Evolutionary conservation across 2,888 invertebrate genomes (phyloP).

Genomic region (Ariolimax columbianus): DNA sequence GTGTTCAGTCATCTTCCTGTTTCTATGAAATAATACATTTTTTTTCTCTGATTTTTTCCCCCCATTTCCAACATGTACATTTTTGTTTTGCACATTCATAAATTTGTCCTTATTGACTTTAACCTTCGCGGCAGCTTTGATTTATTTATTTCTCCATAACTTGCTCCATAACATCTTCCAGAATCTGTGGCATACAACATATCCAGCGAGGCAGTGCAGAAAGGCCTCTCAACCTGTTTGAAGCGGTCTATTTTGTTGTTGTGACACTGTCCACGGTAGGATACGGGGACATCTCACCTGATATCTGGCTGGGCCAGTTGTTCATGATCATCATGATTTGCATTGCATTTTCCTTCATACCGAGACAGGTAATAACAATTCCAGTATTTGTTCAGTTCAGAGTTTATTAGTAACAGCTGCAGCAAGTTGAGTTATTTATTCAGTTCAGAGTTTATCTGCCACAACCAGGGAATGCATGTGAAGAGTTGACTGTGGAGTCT

Average conservation of each 20-base stretch:
- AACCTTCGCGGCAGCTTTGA: no score
- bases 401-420: no score
- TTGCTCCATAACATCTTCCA: constrained; percentile 77
- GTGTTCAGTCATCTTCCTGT: no score
- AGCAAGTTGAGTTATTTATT: background rate
- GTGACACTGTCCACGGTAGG: constrained; percentile 86
- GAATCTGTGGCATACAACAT: constrained; percentile 98
- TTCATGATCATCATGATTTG: constrained; percentile 70
- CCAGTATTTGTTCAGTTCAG: background rate
- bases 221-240: constrained; percentile 90
- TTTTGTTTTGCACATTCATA: no score
- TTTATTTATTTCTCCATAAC: no score
- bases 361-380: constrained; percentile 60
- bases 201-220: constrained; percentile 90
- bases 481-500: no score
- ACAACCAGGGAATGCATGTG: no score
- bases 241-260: constrained; percentile 96
- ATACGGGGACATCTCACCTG: constrained; percentile 67
- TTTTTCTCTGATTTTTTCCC: no score
- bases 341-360: constrained; percentile 66
- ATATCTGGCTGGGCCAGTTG: constrained; percentile 68
- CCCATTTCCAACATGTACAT: no score
- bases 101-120: no score
- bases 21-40: no score
- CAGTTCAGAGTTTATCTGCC: no score